These are phyloP conservation scores for Drosophila siamana DNA, from an alignment of 2,888 invertebrate genomes.

Conservation along the genomic window DNA sequence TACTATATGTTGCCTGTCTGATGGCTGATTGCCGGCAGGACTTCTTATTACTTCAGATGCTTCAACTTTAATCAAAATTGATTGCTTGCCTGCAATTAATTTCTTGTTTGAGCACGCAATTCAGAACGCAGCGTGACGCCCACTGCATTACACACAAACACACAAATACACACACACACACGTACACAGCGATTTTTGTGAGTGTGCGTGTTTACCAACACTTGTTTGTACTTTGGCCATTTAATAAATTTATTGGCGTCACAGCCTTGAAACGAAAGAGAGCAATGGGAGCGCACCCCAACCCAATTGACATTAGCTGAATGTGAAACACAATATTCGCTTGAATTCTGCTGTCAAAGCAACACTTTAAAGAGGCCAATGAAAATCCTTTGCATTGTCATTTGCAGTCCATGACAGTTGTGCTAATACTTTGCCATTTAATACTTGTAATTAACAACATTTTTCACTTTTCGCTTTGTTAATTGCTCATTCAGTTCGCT, in stretches of 20 bases:
- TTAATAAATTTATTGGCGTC: slow-evolving; percentile 75
- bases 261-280: slow-evolving; percentile 57
- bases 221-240: slow-evolving; percentile 66
- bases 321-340: neutral
- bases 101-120: slow-evolving; percentile 76
- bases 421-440: neutral
- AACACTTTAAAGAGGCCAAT: neutral
- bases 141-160: slow-evolving; percentile 22
- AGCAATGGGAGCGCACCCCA: slow-evolving; percentile 15
- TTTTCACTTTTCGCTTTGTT: slow-evolving; percentile 1
- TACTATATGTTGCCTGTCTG: slow-evolving; percentile 9
- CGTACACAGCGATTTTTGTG: slow-evolving; percentile 31
- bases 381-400: neutral
- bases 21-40: slow-evolving; percentile 15
- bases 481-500: slow-evolving; percentile 1
- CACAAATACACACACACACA: slow-evolving; percentile 32
- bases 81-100: slow-evolving; percentile 74
- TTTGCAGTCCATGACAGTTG: too few relatives aligned
- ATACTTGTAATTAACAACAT: neutral
- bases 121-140: slow-evolving; percentile 46
- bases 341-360: neutral
- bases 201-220: slow-evolving; percentile 41
- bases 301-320: slow-evolving; percentile 14
- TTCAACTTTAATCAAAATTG: slow-evolving; percentile 78
- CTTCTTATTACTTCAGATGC: slow-evolving; percentile 3